These are phyloP conservation scores for Brienomyrus brachyistius DNA, from an alignment of 2,113 vertebrate genomes.

Conservation along the genomic window DNA sequence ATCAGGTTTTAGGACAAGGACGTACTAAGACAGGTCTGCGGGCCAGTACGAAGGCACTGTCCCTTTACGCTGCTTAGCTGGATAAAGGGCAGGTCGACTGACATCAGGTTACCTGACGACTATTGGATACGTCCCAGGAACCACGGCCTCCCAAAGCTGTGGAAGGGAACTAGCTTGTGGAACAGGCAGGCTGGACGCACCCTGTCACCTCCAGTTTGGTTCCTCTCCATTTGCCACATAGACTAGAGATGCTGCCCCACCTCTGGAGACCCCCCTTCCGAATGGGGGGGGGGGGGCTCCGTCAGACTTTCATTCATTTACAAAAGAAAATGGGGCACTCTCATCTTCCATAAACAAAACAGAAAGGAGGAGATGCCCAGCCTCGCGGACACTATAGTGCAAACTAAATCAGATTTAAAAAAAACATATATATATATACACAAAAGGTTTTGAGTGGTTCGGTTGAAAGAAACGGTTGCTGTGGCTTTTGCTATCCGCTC, in stretches of 20 bases:
- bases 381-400: slow-evolving; percentile 59
- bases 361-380: slow-evolving; percentile 39
- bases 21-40: background rate
- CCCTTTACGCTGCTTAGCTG: background rate
- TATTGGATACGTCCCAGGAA: background rate
- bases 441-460: slow-evolving; percentile 49
- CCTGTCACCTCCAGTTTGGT: background rate
- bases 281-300: slow-evolving; percentile 50
- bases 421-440: slow-evolving; percentile 21
- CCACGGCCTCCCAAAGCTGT: background rate
- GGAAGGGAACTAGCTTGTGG: background rate
- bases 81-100: background rate
- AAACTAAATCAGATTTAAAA: slow-evolving; percentile 59
- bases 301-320: slow-evolving; percentile 58
- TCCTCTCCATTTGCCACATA: slow-evolving; percentile 35
- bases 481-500: slow-evolving; percentile 28
- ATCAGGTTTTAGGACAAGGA: background rate
- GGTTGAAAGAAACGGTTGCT: slow-evolving; percentile 46
- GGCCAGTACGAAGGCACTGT: background rate
- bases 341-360: slow-evolving; percentile 50
- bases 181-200: background rate
- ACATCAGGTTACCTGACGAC: background rate
- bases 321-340: slow-evolving; percentile 41
- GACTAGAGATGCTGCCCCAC: slow-evolving; percentile 29
- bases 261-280: background rate